A percentile compares a stretch with the other conserved stretches of the same genome.
Conservation (phyloP, 2,797 vertebrate species). For the Lutjanus argentimaculatus region DNA sequence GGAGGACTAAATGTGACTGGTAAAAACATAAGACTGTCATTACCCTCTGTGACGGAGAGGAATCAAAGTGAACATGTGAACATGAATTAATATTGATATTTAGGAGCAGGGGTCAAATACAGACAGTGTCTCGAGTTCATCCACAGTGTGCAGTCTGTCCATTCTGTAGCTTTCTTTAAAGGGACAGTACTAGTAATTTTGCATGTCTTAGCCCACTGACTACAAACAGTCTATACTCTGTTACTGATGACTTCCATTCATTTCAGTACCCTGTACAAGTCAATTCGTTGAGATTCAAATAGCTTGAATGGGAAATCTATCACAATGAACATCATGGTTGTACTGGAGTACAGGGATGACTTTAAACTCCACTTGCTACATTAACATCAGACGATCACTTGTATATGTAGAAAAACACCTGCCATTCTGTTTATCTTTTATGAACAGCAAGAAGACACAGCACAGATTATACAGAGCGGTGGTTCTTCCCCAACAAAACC, state of each 20-base stretch:
- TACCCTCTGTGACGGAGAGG: background rate
- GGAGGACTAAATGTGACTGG: slow-evolving; percentile 74
- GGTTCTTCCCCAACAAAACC: background rate
- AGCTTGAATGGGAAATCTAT: background rate
- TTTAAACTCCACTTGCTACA: background rate
- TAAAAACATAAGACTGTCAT: slow-evolving; percentile 10
- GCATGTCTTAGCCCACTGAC: slow-evolving; percentile 7
- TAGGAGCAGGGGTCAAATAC: background rate
- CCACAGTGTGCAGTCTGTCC: slow-evolving; percentile 8
- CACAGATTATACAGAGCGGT: background rate
- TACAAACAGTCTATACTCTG: background rate
- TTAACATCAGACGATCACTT: no score
- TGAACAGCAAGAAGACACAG: background rate
- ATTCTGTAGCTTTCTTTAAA: slow-evolving; percentile 6
- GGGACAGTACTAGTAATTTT: slow-evolving; percentile 28
- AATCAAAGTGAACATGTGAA: background rate
- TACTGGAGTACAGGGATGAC: background rate
- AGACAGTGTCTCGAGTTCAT: background rate
- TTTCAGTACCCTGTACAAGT: background rate
- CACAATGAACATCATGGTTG: background rate
- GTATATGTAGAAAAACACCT: no score
- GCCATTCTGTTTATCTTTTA: background rate
- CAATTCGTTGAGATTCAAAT: background rate
- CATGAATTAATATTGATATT: background rate
- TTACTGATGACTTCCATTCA: background rate